Evolutionary conservation across 2,888 invertebrate species (phyloP).

Genomic region (Tridacna crocea): DNA sequence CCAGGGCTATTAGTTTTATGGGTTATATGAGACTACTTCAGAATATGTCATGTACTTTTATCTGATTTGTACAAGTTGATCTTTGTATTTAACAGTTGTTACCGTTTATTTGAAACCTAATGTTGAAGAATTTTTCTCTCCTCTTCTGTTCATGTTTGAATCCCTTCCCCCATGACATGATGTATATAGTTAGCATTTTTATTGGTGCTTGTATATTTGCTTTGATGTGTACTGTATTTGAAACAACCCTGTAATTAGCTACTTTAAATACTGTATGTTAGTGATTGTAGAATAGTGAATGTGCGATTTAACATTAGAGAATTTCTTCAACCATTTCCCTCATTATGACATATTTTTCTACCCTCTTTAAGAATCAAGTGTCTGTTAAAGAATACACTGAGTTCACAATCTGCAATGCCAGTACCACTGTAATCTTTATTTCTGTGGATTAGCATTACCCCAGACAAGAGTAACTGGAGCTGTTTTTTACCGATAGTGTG

Average conservation of each 20-base stretch:
- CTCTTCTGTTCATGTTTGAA: neutral
- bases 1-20: too few species aligned
- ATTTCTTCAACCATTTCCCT: neutral
- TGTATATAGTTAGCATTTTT: conserved; percentile 50
- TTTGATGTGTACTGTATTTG: conserved; percentile 21
- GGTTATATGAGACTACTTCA: too few species aligned
- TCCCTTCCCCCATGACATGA: conserved; percentile 41
- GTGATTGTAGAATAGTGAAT: neutral
- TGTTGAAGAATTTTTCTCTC: conserved; percentile 4
- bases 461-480: too few species aligned
- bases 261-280: neutral
- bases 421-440: too few species aligned
- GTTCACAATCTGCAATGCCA: too few species aligned
- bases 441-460: too few species aligned
- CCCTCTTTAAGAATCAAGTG: too few species aligned
- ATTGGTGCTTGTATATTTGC: conserved; percentile 57
- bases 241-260: neutral
- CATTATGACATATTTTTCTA: neutral
- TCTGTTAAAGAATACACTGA: too few species aligned
- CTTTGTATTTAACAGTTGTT: conserved; percentile 46
- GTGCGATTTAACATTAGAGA: neutral
- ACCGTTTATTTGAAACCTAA: neutral
- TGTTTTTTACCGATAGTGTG: too few species aligned
- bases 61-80: conserved; percentile 42
- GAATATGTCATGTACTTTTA: neutral